A percentile compares a stretch with the other conserved stretches of the same genome.
Conservation (phyloP, 2,888 invertebrate genomes). For the Tolmerus cingulatus region DNA sequence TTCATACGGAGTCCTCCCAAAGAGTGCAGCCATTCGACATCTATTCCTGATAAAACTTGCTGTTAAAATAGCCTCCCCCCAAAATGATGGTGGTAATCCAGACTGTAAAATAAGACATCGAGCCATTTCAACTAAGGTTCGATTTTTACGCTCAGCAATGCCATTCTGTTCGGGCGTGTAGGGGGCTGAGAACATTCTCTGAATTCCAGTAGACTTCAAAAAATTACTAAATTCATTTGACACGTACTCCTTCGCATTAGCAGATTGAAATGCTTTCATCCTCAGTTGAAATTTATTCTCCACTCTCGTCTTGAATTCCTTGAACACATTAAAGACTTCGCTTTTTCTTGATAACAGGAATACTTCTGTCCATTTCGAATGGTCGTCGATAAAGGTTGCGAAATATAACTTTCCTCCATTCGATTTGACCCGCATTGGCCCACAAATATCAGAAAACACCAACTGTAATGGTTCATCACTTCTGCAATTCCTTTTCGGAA, state of each 20-base stretch:
- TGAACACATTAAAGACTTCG: constrained; percentile 42
- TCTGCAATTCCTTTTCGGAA: neutral
- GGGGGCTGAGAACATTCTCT: neutral
- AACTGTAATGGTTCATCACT: neutral
- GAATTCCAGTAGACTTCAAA: neutral
- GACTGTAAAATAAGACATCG: constrained; percentile 43
- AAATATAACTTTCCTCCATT: constrained; percentile 45
- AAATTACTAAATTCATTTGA: neutral
- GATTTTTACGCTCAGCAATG: neutral
- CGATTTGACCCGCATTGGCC: constrained; percentile 13
- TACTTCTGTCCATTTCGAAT: constrained; percentile 32
- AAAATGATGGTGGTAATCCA: constrained; percentile 50
- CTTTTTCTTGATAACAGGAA: constrained; percentile 44
- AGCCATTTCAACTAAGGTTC: no score
- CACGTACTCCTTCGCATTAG: constrained; percentile 39
- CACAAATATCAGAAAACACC: constrained; percentile 24
- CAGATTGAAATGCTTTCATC: constrained; percentile 34
- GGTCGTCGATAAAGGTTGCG: constrained; percentile 49
- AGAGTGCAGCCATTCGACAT: constrained; percentile 38
- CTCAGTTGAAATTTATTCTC: constrained; percentile 42
- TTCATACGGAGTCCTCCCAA: constrained; percentile 50
- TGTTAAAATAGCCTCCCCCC: constrained; percentile 47
- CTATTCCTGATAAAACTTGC: constrained; percentile 46
- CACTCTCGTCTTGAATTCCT: constrained; percentile 43
- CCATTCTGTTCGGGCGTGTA: no score